Conservation (phyloP, 2,113 vertebrate species). For the Uropsilus gracilis region DNA sequence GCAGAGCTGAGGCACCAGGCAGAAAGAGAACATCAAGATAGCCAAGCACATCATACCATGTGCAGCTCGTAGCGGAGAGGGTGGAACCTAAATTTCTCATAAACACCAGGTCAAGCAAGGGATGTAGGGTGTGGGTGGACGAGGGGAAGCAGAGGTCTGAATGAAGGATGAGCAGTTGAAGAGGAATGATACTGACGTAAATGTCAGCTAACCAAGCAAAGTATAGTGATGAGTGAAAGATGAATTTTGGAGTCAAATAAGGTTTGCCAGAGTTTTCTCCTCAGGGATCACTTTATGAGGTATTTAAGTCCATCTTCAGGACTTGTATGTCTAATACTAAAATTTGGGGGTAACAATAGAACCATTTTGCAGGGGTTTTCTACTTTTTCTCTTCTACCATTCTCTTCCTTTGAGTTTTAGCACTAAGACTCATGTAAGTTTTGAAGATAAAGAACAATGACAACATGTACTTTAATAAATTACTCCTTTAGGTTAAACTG, state of each 20-base stretch:
- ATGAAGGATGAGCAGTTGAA: neutral
- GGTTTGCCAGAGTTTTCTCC: neutral
- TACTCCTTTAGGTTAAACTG: neutral
- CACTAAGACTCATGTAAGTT: too few relatives aligned
- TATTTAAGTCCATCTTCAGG: neutral
- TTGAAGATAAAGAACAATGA: neutral
- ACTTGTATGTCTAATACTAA: neutral
- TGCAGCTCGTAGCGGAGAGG: neutral
- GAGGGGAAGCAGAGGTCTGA: neutral
- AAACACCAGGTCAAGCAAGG: neutral
- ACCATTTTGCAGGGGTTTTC: too few relatives aligned
- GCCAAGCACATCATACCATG: neutral
- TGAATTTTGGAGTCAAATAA: neutral
- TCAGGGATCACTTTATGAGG: neutral
- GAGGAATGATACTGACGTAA: neutral
- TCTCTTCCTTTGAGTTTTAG: neutral
- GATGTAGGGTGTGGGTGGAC: slow-evolving; percentile 18
- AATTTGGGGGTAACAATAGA: neutral
- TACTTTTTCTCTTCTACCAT: too few relatives aligned
- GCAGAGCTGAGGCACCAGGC: neutral
- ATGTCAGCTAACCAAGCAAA: neutral
- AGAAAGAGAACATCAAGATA: neutral
- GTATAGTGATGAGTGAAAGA: neutral
- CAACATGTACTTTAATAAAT: neutral
- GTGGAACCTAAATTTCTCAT: neutral